These are phyloP conservation scores for Fissipunctia ypsillon DNA, from an alignment of 2,888 invertebrate genomes.

Conservation along the genomic window DNA sequence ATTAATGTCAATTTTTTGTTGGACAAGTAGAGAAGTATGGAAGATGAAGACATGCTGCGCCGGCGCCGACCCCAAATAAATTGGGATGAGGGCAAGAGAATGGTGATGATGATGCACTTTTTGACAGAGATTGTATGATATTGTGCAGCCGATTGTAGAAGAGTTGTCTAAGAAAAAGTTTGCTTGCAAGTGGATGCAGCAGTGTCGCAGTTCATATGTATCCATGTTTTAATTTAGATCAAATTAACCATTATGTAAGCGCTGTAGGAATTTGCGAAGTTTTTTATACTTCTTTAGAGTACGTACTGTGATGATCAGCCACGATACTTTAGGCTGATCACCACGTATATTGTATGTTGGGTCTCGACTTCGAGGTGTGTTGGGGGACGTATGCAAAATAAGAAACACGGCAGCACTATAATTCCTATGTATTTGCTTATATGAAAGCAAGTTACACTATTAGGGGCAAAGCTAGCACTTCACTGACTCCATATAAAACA, in stretches of 20 bases:
- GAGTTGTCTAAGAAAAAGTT: neutral
- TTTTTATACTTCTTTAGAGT: neutral
- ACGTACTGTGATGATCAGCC: no score
- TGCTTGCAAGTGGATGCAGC: neutral
- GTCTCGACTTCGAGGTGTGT: no score
- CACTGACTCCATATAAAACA: no score
- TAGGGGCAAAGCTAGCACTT: no score
- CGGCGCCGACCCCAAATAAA: no score
- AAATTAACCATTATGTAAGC: neutral
- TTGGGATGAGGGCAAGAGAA: neutral
- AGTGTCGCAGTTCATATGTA: neutral
- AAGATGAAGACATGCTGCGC: neutral
- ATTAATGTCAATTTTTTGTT: neutral
- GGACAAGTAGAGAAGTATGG: neutral
- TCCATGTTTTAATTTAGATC: neutral
- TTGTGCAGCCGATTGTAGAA: neutral
- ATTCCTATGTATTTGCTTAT: no score
- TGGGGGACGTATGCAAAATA: no score
- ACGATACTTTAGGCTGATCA: no score
- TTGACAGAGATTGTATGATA: neutral
- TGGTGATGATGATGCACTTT: neutral
- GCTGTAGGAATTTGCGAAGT: neutral
- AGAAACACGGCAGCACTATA: no score
- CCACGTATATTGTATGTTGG: no score
- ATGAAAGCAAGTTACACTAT: no score